Conservation (phyloP, 2,113 vertebrate genomes). For the Tachuris rubrigastra region DNA sequence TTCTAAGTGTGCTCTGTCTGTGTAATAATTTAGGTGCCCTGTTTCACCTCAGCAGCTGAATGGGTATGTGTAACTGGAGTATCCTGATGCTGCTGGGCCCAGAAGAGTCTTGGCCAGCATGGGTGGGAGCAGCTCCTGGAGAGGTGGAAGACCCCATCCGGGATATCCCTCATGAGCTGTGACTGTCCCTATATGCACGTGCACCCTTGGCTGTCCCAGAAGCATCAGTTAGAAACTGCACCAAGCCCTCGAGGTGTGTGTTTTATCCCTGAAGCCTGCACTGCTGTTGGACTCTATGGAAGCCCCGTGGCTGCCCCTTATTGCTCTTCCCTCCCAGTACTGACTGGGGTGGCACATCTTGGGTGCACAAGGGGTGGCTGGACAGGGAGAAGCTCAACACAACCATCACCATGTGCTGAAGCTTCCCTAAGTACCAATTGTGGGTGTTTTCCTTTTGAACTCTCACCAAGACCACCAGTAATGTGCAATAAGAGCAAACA, state of each 20-base stretch:
- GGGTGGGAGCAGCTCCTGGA: fast-evolving
- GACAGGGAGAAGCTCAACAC: neutral
- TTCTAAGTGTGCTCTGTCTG: neutral
- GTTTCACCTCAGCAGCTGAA: neutral
- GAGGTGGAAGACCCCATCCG: neutral
- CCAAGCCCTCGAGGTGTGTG: neutral
- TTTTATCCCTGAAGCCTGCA: neutral
- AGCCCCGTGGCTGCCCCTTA: fast-evolving
- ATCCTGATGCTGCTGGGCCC: neutral
- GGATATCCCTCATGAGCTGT: neutral
- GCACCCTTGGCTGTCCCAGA: neutral
- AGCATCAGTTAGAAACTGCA: neutral
- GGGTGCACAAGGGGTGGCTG: neutral
- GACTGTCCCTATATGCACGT: neutral
- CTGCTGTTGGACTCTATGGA: neutral
- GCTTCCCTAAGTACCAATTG: neutral
- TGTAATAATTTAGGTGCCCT: neutral
- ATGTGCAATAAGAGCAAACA: neutral
- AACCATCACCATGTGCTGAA: neutral
- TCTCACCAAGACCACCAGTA: neutral
- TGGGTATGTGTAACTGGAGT: neutral
- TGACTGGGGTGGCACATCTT: neutral
- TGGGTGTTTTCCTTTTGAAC: neutral
- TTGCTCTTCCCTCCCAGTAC: neutral
- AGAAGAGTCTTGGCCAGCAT: neutral